Conservation (phyloP, 53 echinoderm and acorn worm species). For the Stichopus horrens region DNA sequence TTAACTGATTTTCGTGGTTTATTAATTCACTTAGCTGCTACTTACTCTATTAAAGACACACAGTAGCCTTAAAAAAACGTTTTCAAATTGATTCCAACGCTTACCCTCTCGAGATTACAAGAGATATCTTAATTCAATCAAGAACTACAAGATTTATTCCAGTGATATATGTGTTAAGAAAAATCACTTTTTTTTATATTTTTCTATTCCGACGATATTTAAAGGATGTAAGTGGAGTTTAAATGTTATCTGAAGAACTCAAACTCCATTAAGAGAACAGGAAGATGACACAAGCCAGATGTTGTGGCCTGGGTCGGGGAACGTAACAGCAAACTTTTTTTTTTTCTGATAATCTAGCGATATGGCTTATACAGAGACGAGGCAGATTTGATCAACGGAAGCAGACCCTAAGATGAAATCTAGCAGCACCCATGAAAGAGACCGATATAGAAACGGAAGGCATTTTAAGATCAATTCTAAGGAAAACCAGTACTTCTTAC, state of each 20-base stretch:
- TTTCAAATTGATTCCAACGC: conserved; percentile 22
- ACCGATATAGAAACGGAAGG: too few species aligned
- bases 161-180: not conserved
- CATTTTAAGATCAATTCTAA: too few species aligned
- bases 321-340: too few species aligned
- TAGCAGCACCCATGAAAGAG: too few species aligned
- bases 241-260: conserved; percentile 11
- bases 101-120: not conserved
- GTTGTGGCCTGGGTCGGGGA: too few species aligned
- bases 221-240: not conserved
- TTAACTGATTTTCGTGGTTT: not conserved
- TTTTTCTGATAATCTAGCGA: too few species aligned
- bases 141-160: not conserved
- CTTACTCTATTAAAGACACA: not conserved
- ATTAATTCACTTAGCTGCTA: not conserved
- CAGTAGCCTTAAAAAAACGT: conserved; percentile 4
- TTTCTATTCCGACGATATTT: not conserved
- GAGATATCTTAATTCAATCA: not conserved
- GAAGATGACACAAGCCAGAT: not conserved
- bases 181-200: not conserved
- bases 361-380: too few species aligned
- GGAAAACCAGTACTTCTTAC: too few species aligned
- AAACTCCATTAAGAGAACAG: conserved; percentile 1
- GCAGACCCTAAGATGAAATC: too few species aligned
- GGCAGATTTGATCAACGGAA: too few species aligned